Percentiles rank a stretch among this genome's conserved stretches.
Evolutionary conservation across 2,113 vertebrate species (phyloP).

Genomic region (Hydropotes inermis): DNA sequence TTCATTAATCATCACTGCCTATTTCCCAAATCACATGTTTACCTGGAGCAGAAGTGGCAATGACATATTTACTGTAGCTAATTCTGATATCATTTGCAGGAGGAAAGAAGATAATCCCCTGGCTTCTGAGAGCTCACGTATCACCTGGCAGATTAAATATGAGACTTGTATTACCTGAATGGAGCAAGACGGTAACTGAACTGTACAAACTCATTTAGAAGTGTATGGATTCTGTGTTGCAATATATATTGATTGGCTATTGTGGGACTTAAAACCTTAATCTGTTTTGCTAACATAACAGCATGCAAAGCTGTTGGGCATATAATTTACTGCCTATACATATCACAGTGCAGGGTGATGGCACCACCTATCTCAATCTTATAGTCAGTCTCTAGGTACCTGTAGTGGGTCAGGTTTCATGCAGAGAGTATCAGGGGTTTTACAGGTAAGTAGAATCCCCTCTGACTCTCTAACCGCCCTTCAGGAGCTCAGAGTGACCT

Average conservation of each 20-base stretch:
- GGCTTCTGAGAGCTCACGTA: constrained; percentile 45
- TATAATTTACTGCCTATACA: constrained; percentile 15
- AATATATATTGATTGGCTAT: constrained; percentile 77
- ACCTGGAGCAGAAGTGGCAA: background rate
- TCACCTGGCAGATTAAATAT: constrained; percentile 61
- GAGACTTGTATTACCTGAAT: constrained; percentile 31
- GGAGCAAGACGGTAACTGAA: constrained; percentile 40
- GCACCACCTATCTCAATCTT: background rate
- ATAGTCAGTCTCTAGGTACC: background rate
- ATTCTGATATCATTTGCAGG: constrained; percentile 38
- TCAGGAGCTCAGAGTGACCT: background rate
- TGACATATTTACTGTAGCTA: background rate
- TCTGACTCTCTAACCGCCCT: accelerated
- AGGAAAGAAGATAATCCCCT: constrained; percentile 55
- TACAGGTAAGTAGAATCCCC: background rate
- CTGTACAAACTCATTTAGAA: constrained; percentile 70
- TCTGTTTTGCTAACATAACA: constrained; percentile 61
- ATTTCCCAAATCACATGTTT: background rate
- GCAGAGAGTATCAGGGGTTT: background rate
- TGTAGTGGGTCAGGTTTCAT: background rate
- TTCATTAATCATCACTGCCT: background rate
- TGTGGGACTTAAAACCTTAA: constrained; percentile 66
- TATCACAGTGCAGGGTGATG: background rate
- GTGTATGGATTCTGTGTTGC: constrained; percentile 71
- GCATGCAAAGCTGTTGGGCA: constrained; percentile 42